Evolutionary conservation across 1,140 invertebrate species (phyloP), one percentile per base, ranked within the genome.

Genomic region (Glomeris maerens): DNA sequence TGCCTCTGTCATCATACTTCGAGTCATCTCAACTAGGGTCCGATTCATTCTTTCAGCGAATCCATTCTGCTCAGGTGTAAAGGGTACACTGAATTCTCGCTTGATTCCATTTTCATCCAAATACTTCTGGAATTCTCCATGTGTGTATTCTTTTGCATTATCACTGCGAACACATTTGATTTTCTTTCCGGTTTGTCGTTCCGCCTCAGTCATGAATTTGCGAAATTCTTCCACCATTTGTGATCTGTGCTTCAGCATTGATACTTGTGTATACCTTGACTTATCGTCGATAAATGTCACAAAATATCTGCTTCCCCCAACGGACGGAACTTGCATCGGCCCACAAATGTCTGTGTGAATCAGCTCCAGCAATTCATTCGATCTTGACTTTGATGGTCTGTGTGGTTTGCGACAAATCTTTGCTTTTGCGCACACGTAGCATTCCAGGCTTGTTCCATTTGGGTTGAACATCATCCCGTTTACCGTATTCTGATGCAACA

Each of bases 271-370:
- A n/a, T n/a, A n/a, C n/a, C 27, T 22, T 49, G 39, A 60, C 38
- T 45, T 60, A 44, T 69, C 64, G 53, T 70, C 66, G 36, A 64
- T 61, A 22, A 69, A 60, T 0, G 56, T 60, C 10, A 70, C 27
- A 52, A 68, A 57, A 45, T 68, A 70, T 4, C 50, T 55, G 22
- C 59, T 55, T 4, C 58, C 58, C 47, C 60, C 60, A 41, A 56
- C 36, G 10, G 67, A 65, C 20, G 38, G n/a, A 2, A 55, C 56
- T 10, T 47, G 47, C 17, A 68, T 64, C 23, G 62, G 60, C 22
- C 66, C 66, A 50, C 58, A 59, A 1, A 68, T 25, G 49, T 69
- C 66, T n/a, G 48, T 45, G 47, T 64, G 62, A n/a, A 66, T 52
- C 17, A 60, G 27, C 39, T 64, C 53, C 40, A 49, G 36, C 21